Base-by-base conservation (phyloP, 1,140 invertebrate genomes). In the Piezodorus guildinii region DNA sequence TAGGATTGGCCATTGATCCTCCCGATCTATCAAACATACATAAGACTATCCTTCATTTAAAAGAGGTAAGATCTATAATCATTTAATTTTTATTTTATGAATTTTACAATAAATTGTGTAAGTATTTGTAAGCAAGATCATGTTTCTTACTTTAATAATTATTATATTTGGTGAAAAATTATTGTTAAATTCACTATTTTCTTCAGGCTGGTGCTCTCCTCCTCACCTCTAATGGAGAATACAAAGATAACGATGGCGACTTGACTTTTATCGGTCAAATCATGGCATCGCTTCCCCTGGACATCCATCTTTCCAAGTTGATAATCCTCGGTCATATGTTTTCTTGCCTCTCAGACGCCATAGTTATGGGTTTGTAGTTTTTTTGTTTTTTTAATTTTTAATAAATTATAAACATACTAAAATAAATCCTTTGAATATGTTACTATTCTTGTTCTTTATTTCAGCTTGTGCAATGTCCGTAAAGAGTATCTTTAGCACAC, bases 281-380 rank as follows among this genome's bases (percentile, higher is more conserved):
- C 0, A 88, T 96, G 83, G 83, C 87, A 0, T 73, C 74, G 52
- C 75, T 98, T 44, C 94, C 94, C 0, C 69, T 97, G 0, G 88
- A 95, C 71, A 83, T 94, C 15, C 80, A 81, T 49, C 72, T 94
- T 5, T 81, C 87, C 14, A 94, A 94, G 71, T 76, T 98, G 0
- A 89, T 98, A 45, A 77, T 93, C 46, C 75, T 97, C 0, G 94
- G 94, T 1, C 84, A 94, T 73, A 82, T 90, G 16, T 96, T 91
- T 71, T 90, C 88, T 62, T 80, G 90, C 44, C 73, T 96, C 0
- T 83, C 90, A 27, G 93, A 96, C 66, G 77, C 84, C 12, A 83
- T 97, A 39, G 87, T 94, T 61, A 96, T 97, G 72, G 91, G 89
- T 90, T 74, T 8, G 15, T 39, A 39, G n/a, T n/a, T n/a, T n/a